These are phyloP conservation scores for Leguminivora glycinivorella DNA, from an alignment of 1,140 invertebrate species.

Conservation along the genomic window DNA sequence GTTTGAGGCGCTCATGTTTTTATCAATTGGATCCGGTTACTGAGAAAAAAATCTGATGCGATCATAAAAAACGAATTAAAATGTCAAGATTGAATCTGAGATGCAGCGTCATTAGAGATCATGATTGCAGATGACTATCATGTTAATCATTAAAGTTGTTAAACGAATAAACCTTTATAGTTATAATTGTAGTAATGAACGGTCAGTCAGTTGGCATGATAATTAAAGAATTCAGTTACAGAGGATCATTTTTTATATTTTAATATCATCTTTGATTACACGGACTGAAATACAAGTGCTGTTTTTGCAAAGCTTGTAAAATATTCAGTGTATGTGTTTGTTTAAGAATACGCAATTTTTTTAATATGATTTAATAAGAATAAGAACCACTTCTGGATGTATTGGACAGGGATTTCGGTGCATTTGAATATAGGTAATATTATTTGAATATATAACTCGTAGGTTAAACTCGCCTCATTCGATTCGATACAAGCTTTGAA, in stretches of 20 bases:
- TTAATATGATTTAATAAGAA: no score
- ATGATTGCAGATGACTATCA: conserved; percentile 10
- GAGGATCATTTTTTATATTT: background rate
- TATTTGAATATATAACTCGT: no score
- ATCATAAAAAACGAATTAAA: background rate
- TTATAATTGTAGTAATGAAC: background rate
- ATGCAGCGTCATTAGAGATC: conserved; percentile 9
- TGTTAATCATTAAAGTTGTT: conserved; percentile 13
- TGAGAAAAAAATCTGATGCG: background rate
- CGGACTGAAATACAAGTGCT: background rate
- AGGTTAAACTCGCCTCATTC: no score
- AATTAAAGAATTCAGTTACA: background rate
- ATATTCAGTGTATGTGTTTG: no score
- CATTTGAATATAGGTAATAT: no score
- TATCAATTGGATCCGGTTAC: conserved; percentile 3
- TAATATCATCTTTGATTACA: background rate
- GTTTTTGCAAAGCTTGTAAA: background rate
- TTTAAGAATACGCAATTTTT: no score
- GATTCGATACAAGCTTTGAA: no score
- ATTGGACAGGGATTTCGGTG: no score
- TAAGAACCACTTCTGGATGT: no score
- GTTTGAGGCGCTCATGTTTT: conserved; percentile 21
- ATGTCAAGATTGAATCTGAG: background rate
- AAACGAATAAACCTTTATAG: background rate
- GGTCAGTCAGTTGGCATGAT: conserved; percentile 7